Percentiles rank a stretch among this genome's conserved stretches.
phyloP scores from a whole-genome alignment of 2,797 vertebrate genomes.

The Rhinella marina region DNA sequence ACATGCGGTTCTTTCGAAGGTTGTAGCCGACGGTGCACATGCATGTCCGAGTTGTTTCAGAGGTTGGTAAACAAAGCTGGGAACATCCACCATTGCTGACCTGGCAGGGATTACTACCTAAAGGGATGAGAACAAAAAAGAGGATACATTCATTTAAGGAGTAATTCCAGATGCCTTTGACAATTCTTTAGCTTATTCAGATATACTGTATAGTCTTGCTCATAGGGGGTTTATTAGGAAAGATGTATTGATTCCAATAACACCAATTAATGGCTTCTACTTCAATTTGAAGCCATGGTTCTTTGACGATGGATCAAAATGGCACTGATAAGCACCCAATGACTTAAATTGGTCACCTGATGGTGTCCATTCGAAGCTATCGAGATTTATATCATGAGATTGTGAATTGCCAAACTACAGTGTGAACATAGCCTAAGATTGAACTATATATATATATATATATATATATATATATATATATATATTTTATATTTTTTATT shows the following conservation, averaged over 20 bases:
- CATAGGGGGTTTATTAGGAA: too few relatives aligned
- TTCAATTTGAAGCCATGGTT: neutral
- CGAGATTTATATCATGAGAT: neutral
- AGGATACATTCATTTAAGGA: too few relatives aligned
- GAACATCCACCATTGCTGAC: constrained; percentile 94
- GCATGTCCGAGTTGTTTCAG: constrained; percentile 91
- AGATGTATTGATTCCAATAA: too few relatives aligned
- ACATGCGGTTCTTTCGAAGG: constrained; percentile 89
- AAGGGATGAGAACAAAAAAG: neutral
- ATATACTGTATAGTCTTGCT: too few relatives aligned
- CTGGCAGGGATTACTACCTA: constrained; percentile 93
- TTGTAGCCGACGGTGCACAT: constrained; percentile 95
- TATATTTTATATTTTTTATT: too few relatives aligned
- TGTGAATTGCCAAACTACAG: neutral
- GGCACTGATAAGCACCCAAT: neutral
- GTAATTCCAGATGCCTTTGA: too few relatives aligned
- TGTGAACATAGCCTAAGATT: too few relatives aligned
- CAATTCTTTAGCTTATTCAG: too few relatives aligned
- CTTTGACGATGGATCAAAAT: neutral
- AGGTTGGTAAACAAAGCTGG: constrained; percentile 95
- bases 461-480: too few relatives aligned
- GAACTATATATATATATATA: too few relatives aligned
- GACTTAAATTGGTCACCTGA: neutral
- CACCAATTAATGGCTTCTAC: too few relatives aligned
- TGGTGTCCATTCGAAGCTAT: neutral